Conservation (phyloP, 2,888 invertebrate genomes). For the Sinohyriopsis cumingii region DNA sequence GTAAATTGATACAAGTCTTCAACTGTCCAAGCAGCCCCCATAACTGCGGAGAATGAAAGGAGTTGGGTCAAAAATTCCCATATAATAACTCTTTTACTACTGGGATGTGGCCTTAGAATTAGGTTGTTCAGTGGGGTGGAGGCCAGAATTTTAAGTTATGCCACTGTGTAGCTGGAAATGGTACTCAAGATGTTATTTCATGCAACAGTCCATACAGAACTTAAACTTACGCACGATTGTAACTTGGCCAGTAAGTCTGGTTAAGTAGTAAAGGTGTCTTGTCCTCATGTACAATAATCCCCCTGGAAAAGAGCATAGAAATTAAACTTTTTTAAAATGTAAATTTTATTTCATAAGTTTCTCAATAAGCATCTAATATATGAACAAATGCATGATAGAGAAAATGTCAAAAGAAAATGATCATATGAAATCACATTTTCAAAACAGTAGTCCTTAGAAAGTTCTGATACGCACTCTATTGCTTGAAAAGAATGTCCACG, state of each 20-base stretch:
- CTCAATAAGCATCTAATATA: background rate
- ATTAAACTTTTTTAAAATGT: conserved; percentile 7
- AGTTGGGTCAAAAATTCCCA: too few relatives aligned
- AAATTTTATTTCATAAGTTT: background rate
- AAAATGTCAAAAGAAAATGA: background rate
- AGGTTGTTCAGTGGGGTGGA: too few relatives aligned
- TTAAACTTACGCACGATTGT: conserved; percentile 78
- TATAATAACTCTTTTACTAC: too few relatives aligned
- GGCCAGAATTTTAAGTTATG: too few relatives aligned
- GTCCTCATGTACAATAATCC: conserved; percentile 76
- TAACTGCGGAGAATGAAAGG: too few relatives aligned
- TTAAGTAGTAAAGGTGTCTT: conserved; percentile 78
- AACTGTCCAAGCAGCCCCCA: too few relatives aligned
- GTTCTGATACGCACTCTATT: too few relatives aligned
- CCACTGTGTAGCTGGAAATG: too few relatives aligned
- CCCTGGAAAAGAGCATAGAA: conserved; percentile 54
- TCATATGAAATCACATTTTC: background rate
- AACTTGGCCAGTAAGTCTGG: conserved; percentile 83
- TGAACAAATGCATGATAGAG: background rate
- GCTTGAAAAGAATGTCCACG: too few relatives aligned
- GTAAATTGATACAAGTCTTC: too few relatives aligned
- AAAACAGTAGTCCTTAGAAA: too few relatives aligned
- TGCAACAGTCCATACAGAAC: background rate
- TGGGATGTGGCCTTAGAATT: too few relatives aligned
- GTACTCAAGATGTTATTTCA: background rate